These are phyloP conservation scores for Microchirus variegatus DNA, from an alignment of 2,797 vertebrate genomes.

Conservation along the genomic window DNA sequence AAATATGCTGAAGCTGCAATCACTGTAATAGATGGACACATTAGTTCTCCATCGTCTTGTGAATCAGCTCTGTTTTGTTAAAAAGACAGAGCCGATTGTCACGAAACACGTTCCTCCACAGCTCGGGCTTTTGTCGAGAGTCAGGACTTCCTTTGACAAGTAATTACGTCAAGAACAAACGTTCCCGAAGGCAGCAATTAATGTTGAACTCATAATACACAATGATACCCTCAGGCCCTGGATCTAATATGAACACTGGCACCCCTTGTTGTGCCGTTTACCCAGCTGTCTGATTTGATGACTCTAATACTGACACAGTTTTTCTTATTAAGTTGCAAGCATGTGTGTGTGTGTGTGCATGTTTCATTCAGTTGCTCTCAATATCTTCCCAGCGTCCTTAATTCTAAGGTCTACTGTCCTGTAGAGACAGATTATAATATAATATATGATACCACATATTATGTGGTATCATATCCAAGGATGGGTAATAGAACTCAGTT, in stretches of 20 bases:
- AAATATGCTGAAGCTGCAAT: slow-evolving; percentile 23
- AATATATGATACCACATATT: too few species aligned
- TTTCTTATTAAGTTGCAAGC: slow-evolving; percentile 61
- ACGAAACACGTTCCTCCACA: slow-evolving; percentile 53
- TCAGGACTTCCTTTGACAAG: slow-evolving; percentile 66
- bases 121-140: slow-evolving; percentile 50
- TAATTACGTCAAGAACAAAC: slow-evolving; percentile 79
- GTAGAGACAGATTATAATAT: slow-evolving; percentile 38
- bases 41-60: slow-evolving; percentile 29
- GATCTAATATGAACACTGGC: slow-evolving; percentile 63
- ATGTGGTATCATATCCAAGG: slow-evolving; percentile 47
- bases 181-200: slow-evolving; percentile 80
- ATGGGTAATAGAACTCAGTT: slow-evolving; percentile 49
- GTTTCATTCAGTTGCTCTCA: slow-evolving; percentile 21
- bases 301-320: slow-evolving; percentile 46
- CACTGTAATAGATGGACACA: slow-evolving; percentile 21
- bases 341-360: slow-evolving; percentile 9
- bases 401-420: slow-evolving; percentile 27
- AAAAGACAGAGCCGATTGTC: slow-evolving; percentile 65
- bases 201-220: slow-evolving; percentile 79
- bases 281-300: slow-evolving; percentile 69
- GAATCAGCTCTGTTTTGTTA: slow-evolving; percentile 60
- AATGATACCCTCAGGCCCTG: slow-evolving; percentile 59
- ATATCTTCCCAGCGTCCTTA: slow-evolving; percentile 32
- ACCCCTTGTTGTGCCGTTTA: slow-evolving; percentile 69